Percentiles rank a stretch among this genome's conserved stretches.
phyloP scores from a whole-genome alignment of 2,113 vertebrate species.

The Strigops habroptila region DNA sequence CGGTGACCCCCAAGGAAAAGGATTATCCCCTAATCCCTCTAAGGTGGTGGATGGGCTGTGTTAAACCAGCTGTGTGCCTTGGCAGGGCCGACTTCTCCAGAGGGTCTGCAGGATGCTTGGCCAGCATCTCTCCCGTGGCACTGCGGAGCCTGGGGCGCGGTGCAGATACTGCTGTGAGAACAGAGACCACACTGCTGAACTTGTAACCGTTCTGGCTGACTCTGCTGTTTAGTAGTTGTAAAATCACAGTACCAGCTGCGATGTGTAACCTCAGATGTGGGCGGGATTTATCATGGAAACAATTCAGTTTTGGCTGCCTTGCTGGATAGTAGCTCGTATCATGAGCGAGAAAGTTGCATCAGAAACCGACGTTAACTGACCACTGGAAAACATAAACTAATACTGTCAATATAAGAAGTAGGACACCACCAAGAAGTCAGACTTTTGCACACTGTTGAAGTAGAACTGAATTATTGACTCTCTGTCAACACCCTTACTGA shows the following conservation, averaged over 20 bases:
- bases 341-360: background rate
- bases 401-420: background rate
- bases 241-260: background rate
- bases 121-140: background rate
- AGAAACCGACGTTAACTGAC: background rate
- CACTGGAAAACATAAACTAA: background rate
- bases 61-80: background rate
- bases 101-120: background rate
- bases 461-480: background rate
- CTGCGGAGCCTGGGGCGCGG: background rate
- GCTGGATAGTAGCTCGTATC: background rate
- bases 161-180: background rate
- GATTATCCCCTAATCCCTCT: background rate
- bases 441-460: background rate
- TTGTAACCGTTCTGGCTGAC: background rate
- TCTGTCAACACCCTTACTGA: background rate
- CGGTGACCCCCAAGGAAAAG: background rate
- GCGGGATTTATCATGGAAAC: slow-evolving; percentile 9
- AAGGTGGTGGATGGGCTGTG: background rate
- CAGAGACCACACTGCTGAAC: background rate
- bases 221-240: background rate
- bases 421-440: background rate
- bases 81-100: background rate
- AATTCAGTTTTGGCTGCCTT: background rate
- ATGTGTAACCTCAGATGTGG: background rate